A percentile compares a stretch with the other conserved stretches of the same genome.
Conservation (phyloP, 2,113 vertebrate species). For the Boulengeromyrus knoepffleri region DNA sequence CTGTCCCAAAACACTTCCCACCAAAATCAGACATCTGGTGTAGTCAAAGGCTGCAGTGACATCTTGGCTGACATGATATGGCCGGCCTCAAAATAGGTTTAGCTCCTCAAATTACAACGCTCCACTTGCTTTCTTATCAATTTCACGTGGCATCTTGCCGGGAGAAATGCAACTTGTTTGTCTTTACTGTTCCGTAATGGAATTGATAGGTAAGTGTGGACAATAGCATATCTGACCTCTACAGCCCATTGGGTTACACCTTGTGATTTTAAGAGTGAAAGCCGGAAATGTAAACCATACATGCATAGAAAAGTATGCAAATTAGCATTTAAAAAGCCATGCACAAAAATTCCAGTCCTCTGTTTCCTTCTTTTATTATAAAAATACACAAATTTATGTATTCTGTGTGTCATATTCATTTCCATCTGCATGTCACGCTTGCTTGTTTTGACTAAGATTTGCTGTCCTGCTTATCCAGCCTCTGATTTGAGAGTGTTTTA, state of each 20-base stretch:
- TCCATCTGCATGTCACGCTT: not conserved
- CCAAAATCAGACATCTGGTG: not conserved
- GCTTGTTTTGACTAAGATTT: constrained; percentile 11
- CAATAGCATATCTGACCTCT: constrained; percentile 40
- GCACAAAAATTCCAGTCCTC: not conserved
- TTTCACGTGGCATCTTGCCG: constrained; percentile 28
- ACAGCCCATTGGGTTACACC: constrained; percentile 12
- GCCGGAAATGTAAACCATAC: not conserved
- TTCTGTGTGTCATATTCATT: not conserved
- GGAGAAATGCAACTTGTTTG: constrained; percentile 46
- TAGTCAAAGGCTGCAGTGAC: not conserved
- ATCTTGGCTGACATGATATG: not conserved
- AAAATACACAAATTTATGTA: not conserved
- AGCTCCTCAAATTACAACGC: not conserved
- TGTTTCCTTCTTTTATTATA: not conserved
- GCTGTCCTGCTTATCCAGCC: not conserved
- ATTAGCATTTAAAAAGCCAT: not conserved
- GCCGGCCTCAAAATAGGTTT: not conserved
- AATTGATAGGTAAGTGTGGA: constrained; percentile 43
- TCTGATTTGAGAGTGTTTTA: not conserved
- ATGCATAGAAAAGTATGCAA: not conserved
- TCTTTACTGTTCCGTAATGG: constrained; percentile 40
- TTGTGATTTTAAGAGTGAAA: constrained; percentile 9
- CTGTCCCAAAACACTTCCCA: not conserved
- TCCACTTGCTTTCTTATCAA: constrained; percentile 29